Percentiles rank a stretch among this genome's conserved stretches.
phyloP scores from a whole-genome alignment of 2,888 invertebrate genomes.

The Cantharis nigra region DNA sequence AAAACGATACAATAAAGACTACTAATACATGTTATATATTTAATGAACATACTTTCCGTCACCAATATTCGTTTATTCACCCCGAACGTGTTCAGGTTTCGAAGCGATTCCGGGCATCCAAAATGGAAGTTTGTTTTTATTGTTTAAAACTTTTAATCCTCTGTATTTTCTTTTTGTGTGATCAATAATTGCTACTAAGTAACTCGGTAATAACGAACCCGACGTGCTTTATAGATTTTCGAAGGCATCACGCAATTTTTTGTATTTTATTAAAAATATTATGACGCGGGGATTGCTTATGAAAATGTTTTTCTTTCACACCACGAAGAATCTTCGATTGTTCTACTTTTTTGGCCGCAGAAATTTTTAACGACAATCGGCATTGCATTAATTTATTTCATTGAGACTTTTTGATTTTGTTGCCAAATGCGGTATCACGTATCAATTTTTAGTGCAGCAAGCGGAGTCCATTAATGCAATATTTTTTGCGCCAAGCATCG shows the following conservation, averaged over 20 bases:
- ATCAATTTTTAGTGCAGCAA: slow-evolving; percentile 40
- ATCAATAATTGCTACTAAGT: slow-evolving; percentile 18
- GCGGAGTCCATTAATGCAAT: slow-evolving; percentile 40
- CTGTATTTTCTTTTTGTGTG: slow-evolving; percentile 9
- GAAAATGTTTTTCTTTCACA: not conserved
- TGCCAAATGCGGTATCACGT: slow-evolving; percentile 38
- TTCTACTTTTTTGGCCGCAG: not conserved
- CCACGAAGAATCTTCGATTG: not conserved
- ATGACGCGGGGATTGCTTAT: not conserved
- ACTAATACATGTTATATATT: not conserved
- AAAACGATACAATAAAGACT: not conserved
- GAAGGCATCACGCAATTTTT: not conserved
- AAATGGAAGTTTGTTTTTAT: slow-evolving; percentile 28
- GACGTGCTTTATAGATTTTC: not conserved
- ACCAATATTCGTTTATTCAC: slow-evolving; percentile 37
- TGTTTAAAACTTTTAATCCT: slow-evolving; percentile 12
- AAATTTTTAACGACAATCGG: not conserved
- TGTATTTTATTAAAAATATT: not conserved
- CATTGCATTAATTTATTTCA: slow-evolving; percentile 22
- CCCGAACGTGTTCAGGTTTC: slow-evolving; percentile 38
- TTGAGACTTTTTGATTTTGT: slow-evolving; percentile 42
- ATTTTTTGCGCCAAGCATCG: slow-evolving; percentile 46
- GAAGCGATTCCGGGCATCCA: slow-evolving; percentile 32
- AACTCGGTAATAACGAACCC: slow-evolving; percentile 1
- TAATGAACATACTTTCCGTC: slow-evolving; percentile 33